Base-by-base conservation (phyloP, 2,797 vertebrate genomes). In the Micropoecilia bifurca region DNA sequence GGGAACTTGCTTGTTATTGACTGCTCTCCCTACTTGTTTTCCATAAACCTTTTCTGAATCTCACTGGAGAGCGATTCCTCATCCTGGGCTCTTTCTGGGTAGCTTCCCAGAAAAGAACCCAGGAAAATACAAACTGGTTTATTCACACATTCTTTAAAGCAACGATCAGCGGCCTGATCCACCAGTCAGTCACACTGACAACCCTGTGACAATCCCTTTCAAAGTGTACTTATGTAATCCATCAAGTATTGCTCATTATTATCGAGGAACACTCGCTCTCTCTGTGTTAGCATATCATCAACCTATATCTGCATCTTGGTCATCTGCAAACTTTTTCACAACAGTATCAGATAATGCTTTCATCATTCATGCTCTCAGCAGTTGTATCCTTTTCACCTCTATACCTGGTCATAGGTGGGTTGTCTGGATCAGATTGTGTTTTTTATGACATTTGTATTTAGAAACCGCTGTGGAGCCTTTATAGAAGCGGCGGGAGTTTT, bases 381-480 rank as follows among this genome's bases (percentile, higher is more conserved):
- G 41, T 68, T 3, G 6, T 39, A 13, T 68, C 63, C 8, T 39
- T 39, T n/a, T 43, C 39, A 69, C 39, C 2, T n/a, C 6, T 14
- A 71, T 16, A 14, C n/a, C 25, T 45, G 68, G 41, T 71, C 12
- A 71, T 71, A 43, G 68, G 25, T 43, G 22, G 12, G 68, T 14
- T 71, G 5, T 45, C 12, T 7, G 22, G 41, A 45, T 71, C 68
- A 71, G 10, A 71, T 14, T 43, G 45, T 48, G 18, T 20, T 6
- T 7, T 71, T 71, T 28, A 45, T 16, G 68, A 71, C 30, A 50
- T 50, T 33, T 9, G 39, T 25, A 39, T 80, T 78, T 46, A 80
- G 73, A 92, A 86, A 85, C 82, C 81, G 85, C 66, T 39, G 69
- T 71, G 79, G 74, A 45, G 74, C 80, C 85, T 74, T 43, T 76